These are phyloP conservation scores for Melanostoma mellinum DNA, from an alignment of 2,888 invertebrate genomes.

Conservation along the genomic window DNA sequence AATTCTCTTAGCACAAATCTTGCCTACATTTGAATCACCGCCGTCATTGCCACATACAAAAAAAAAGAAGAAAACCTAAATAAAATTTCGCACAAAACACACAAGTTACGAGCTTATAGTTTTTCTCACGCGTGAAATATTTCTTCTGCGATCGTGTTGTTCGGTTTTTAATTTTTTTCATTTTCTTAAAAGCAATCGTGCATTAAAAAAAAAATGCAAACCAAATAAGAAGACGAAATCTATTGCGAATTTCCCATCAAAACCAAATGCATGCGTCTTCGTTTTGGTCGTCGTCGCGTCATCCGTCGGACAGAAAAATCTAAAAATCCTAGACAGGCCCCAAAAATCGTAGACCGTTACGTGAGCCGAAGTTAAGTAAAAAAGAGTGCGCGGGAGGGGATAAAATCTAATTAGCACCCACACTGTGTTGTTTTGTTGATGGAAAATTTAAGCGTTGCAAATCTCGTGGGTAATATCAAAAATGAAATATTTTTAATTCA, in stretches of 20 bases:
- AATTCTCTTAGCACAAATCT: too few species aligned
- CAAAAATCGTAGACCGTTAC: not conserved
- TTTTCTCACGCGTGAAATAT: too few species aligned
- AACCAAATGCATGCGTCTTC: not conserved
- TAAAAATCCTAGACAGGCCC: not conserved
- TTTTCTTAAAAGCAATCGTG: too few species aligned
- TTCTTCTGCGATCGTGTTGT: too few species aligned
- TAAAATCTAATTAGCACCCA: slow-evolving; percentile 63
- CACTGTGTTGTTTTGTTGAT: slow-evolving; percentile 65
- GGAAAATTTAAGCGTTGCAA: slow-evolving; percentile 63
- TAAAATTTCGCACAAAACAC: too few species aligned
- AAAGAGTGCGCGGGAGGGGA: not conserved
- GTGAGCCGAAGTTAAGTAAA: not conserved
- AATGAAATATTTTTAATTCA: slow-evolving; percentile 69
- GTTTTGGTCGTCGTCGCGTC: not conserved
- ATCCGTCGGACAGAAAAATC: not conserved
- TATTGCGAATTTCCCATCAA: not conserved
- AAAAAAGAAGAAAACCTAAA: too few species aligned
- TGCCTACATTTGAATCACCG: too few species aligned
- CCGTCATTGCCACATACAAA: too few species aligned
- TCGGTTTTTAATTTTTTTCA: too few species aligned
- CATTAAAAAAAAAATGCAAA: too few species aligned
- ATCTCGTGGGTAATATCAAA: slow-evolving; percentile 64
- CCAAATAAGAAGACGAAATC: too few species aligned
- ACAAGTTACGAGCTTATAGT: too few species aligned